These are phyloP conservation scores for Stichodactyla mertensii DNA, from an alignment of 64 coral and sea anemone species.

Conservation along the genomic window DNA sequence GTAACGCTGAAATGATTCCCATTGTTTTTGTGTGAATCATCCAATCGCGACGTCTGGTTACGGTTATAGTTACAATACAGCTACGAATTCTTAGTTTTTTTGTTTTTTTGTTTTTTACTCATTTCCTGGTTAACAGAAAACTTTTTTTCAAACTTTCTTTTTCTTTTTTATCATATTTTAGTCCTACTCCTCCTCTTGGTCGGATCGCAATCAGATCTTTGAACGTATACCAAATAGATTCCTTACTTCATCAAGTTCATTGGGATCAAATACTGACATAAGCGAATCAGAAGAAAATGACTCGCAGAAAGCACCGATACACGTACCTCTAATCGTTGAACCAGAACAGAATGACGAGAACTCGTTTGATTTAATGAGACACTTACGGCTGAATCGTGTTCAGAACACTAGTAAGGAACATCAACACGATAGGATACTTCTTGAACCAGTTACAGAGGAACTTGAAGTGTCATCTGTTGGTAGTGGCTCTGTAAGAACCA, in stretches of 20 bases:
- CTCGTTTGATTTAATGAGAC: constrained; percentile 80
- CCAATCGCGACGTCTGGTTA: no score
- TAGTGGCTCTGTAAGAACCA: constrained; percentile 54
- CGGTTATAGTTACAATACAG: no score
- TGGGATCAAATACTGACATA: background rate
- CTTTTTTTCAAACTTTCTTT: no score
- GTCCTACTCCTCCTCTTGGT: background rate
- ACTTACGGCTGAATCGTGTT: constrained; percentile 55
- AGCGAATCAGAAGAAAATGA: background rate
- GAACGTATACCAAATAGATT: background rate
- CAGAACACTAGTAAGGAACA: constrained; percentile 38
- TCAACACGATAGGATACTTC: constrained; percentile 11
- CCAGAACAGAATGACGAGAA: constrained; percentile 50
- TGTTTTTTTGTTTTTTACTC: no score
- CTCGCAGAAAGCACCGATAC: background rate
- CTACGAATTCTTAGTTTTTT: no score
- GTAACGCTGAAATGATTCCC: no score
- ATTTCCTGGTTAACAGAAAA: no score
- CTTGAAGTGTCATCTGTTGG: constrained; percentile 79
- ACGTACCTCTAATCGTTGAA: constrained; percentile 60
- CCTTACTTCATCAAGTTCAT: background rate
- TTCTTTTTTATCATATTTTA: background rate
- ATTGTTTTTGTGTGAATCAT: no score
- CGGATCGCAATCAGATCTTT: background rate
- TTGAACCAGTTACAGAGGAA: constrained; percentile 77